A percentile compares a stretch with the other conserved stretches of the same genome.
Evolutionary conservation across 2,113 vertebrate species (phyloP).

Genomic region (Albula goreensis): DNA sequence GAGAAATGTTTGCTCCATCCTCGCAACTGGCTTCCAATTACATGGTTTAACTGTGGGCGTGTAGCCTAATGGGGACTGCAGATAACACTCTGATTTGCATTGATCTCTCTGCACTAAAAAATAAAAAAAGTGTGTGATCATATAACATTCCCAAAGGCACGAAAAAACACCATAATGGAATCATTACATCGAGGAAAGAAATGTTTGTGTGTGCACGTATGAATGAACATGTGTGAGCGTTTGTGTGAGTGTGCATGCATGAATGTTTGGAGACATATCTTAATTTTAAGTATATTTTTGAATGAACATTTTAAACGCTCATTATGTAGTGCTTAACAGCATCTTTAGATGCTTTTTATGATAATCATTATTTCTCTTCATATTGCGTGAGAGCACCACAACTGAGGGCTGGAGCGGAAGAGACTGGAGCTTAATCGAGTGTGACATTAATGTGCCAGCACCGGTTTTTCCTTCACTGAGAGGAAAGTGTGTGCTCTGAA

Average conservation of each 20-base stretch:
- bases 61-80: conserved; percentile 44
- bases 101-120: conserved; percentile 31
- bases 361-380: conserved; percentile 5
- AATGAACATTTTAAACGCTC: conserved; percentile 40
- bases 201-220: not conserved
- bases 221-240: not conserved
- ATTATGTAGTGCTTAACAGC: conserved; percentile 2
- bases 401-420: not conserved
- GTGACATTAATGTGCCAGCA: conserved; percentile 8
- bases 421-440: not conserved
- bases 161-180: conserved; percentile 40
- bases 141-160: conserved; percentile 26
- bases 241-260: not conserved
- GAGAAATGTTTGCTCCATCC: conserved; percentile 17
- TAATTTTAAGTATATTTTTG: conserved; percentile 42
- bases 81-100: conserved; percentile 39
- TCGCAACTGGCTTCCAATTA: conserved; percentile 40
- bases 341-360: conserved; percentile 1
- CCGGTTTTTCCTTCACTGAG: conserved; percentile 14
- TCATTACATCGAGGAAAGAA: not conserved
- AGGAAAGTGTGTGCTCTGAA: conserved; percentile 1
- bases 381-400: conserved; percentile 5
- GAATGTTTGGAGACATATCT: conserved; percentile 22
- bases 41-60: conserved; percentile 39
- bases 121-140: conserved; percentile 38